phyloP scores from a whole-genome alignment of 2,888 invertebrate genomes.

The Hartigia nigra region DNA sequence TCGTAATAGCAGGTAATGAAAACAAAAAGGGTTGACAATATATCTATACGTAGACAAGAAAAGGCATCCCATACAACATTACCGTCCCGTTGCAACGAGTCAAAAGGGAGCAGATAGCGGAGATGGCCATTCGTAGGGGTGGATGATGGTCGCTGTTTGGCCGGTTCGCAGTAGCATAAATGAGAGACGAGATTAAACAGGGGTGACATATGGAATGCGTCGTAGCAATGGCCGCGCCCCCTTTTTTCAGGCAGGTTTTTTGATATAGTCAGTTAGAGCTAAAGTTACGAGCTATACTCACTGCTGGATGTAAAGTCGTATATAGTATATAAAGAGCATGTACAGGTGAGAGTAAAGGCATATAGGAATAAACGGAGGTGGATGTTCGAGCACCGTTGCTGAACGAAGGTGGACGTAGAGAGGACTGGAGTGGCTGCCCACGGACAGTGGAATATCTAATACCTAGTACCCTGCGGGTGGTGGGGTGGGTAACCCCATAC shows the following conservation, averaged over 20 bases:
- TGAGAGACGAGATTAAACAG: slow-evolving; percentile 61
- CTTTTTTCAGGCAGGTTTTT: slow-evolving; percentile 21
- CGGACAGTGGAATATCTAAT: slow-evolving; percentile 7
- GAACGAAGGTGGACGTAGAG: slow-evolving; percentile 1
- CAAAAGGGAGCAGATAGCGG: background rate
- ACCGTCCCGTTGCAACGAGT: background rate
- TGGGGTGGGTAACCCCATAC: background rate
- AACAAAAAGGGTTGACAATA: background rate
- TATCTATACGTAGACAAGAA: background rate
- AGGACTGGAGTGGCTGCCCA: slow-evolving; percentile 14
- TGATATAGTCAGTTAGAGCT: slow-evolving; percentile 13
- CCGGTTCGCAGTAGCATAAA: slow-evolving; percentile 59
- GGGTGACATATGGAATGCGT: slow-evolving; percentile 46
- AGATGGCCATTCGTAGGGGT: background rate
- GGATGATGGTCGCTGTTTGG: slow-evolving; percentile 36
- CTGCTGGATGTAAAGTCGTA: background rate
- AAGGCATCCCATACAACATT: background rate
- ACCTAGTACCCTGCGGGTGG: background rate
- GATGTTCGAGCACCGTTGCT: background rate
- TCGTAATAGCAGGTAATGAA: background rate
- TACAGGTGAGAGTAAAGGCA: background rate
- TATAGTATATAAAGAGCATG: background rate
- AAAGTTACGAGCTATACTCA: background rate
- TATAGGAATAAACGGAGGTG: background rate
- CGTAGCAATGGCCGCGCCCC: slow-evolving; percentile 19